These are phyloP conservation scores for Tautogolabrus adspersus DNA, from an alignment of 2,113 vertebrate genomes.

Conservation along the genomic window DNA sequence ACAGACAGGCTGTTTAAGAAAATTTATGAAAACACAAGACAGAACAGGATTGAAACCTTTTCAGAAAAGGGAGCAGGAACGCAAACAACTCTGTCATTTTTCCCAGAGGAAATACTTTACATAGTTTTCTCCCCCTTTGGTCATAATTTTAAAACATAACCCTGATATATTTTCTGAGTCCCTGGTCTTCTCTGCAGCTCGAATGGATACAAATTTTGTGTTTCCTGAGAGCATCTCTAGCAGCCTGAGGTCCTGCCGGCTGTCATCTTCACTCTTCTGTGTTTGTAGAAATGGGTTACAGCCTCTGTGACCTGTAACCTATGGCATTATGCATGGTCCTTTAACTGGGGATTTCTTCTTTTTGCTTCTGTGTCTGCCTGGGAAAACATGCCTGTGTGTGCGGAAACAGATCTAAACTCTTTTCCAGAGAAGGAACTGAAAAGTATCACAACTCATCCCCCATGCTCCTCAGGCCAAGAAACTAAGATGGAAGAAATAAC, in stretches of 20 bases:
- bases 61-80: constrained; percentile 30
- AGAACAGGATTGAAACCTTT: constrained; percentile 14
- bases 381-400: constrained; percentile 39
- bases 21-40: constrained; percentile 1
- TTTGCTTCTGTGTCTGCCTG: constrained; percentile 17
- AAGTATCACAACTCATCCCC: constrained; percentile 14
- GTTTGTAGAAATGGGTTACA: constrained; percentile 48
- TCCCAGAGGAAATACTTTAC: constrained; percentile 65
- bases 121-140: constrained; percentile 56
- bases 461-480: constrained; percentile 37
- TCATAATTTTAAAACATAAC: constrained; percentile 58
- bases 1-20: neutral
- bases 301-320: constrained; percentile 62
- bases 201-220: constrained; percentile 20
- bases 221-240: constrained; percentile 40
- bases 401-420: constrained; percentile 31
- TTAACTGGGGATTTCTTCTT: constrained; percentile 26
- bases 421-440: constrained; percentile 16
- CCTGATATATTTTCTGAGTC: constrained; percentile 27
- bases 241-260: constrained; percentile 40
- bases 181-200: constrained; percentile 38
- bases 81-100: constrained; percentile 39
- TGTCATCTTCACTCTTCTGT: constrained; percentile 60
- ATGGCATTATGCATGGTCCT: constrained; percentile 39
- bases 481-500: constrained; percentile 16